These are phyloP conservation scores for Galerucella pusilla DNA, from an alignment of 2,888 invertebrate species.

Conservation along the genomic window DNA sequence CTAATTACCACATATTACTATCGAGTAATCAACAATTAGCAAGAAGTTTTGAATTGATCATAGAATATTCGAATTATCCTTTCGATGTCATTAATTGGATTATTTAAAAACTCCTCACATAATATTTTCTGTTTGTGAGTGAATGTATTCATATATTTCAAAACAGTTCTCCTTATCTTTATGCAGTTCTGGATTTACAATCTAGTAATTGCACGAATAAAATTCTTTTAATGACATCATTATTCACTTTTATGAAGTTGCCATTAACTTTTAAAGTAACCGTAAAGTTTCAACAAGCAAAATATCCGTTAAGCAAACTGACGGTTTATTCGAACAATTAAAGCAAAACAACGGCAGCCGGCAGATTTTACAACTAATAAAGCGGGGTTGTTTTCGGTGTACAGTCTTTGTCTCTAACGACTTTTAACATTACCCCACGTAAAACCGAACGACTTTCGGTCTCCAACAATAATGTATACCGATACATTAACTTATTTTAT, in stretches of 20 bases:
- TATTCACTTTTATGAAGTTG: conserved; percentile 2
- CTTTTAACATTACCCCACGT: conserved; percentile 20
- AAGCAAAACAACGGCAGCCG: conserved; percentile 19
- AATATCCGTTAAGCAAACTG: neutral
- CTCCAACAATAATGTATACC: neutral
- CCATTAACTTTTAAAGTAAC: neutral
- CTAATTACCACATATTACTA: no score
- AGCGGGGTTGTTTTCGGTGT: conserved; percentile 24
- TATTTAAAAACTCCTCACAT: no score
- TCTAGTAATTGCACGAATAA: neutral
- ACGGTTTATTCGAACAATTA: conserved; percentile 22
- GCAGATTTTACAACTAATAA: conserved; percentile 35
- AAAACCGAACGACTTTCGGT: neutral
- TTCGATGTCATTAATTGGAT: no score
- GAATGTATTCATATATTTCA: neutral
- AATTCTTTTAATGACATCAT: conserved; percentile 4
- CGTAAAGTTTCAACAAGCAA: conserved; percentile 5
- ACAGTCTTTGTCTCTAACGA: conserved; percentile 22
- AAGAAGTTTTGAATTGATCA: no score
- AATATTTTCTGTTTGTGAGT: no score
- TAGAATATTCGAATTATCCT: no score
- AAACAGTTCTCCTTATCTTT: neutral
- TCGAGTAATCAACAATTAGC: no score
- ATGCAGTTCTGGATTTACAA: neutral
- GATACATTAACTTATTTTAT: conserved; percentile 1